Conservation (phyloP, 2,888 invertebrate genomes). For the Diadromus collaris region DNA sequence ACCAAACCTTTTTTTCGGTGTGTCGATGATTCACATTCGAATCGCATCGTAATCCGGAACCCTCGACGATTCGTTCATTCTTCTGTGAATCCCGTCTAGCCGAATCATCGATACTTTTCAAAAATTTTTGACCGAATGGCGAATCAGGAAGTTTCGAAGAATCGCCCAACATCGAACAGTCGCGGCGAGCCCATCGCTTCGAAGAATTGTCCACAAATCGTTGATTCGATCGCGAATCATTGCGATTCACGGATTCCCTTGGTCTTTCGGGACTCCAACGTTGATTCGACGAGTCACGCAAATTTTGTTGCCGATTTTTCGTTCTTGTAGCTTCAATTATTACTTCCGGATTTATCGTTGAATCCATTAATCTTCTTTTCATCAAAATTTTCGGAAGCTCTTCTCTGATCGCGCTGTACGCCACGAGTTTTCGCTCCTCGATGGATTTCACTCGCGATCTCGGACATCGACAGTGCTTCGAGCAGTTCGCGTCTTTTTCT, state of each 20-base stretch:
- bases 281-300: background rate
- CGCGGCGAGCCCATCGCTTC: background rate
- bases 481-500: constrained; percentile 10
- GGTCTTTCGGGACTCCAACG: constrained; percentile 3
- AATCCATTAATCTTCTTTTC: constrained; percentile 31
- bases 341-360: constrained; percentile 7
- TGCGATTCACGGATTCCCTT: background rate
- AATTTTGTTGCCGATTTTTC: constrained; percentile 14
- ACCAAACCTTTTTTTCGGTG: background rate
- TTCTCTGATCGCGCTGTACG: constrained; percentile 41
- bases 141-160: background rate
- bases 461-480: constrained; percentile 27
- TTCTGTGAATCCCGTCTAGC: background rate
- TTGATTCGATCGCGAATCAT: constrained; percentile 8
- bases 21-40: background rate
- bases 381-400: constrained; percentile 52
- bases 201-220: background rate
- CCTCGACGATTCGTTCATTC: background rate
- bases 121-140: background rate
- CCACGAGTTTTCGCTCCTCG: constrained; percentile 45
- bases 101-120: background rate
- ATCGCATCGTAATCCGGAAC: background rate
- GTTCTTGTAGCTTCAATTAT: background rate
- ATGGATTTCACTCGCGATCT: constrained; percentile 28
- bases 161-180: background rate